phyloP scores from a whole-genome alignment of 1,140 invertebrate genomes.

The Calliphora vicina region DNA sequence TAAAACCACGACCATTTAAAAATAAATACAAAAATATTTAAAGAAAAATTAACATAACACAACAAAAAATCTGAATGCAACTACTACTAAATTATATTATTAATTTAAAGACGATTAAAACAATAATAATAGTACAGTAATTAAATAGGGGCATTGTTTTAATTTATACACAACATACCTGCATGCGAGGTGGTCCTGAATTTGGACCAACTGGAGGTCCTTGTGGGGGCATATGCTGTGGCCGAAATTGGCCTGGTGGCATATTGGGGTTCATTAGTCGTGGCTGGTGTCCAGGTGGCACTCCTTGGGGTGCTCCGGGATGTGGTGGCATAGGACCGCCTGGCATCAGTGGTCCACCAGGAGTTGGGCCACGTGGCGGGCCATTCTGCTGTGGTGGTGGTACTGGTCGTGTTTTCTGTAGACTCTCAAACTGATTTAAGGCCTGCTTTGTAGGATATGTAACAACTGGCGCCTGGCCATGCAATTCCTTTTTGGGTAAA shows the following conservation, averaged over 20 bases:
- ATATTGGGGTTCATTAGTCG: conserved; percentile 69
- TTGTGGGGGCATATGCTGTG: conserved; percentile 64
- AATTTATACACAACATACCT: conserved; percentile 49
- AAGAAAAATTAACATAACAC: neutral
- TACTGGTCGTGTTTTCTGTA: conserved; percentile 85
- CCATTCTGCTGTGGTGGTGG: conserved; percentile 72
- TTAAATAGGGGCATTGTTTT: no score
- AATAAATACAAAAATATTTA: neutral
- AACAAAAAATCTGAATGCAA: neutral
- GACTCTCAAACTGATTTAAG: conserved; percentile 83
- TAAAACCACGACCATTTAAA: conserved; percentile 11
- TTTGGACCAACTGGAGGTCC: conserved; percentile 62
- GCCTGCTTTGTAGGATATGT: conserved; percentile 93
- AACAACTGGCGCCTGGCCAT: conserved; percentile 93
- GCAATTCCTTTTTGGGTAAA: conserved; percentile 91
- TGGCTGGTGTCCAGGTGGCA: conserved; percentile 68
- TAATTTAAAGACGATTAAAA: neutral
- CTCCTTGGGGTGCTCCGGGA: conserved; percentile 57
- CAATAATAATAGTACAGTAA: no score
- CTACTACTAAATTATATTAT: conserved; percentile 3
- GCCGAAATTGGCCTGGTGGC: conserved; percentile 57
- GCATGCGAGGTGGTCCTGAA: conserved; percentile 60
- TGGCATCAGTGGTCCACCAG: conserved; percentile 62
- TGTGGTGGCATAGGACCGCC: conserved; percentile 61
- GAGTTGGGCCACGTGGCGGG: conserved; percentile 62